Percentiles rank a stretch among this genome's conserved stretches.
Evolutionary conservation across 2,113 vertebrate genomes (phyloP).

Genomic region (Alexandromys fortis): DNA sequence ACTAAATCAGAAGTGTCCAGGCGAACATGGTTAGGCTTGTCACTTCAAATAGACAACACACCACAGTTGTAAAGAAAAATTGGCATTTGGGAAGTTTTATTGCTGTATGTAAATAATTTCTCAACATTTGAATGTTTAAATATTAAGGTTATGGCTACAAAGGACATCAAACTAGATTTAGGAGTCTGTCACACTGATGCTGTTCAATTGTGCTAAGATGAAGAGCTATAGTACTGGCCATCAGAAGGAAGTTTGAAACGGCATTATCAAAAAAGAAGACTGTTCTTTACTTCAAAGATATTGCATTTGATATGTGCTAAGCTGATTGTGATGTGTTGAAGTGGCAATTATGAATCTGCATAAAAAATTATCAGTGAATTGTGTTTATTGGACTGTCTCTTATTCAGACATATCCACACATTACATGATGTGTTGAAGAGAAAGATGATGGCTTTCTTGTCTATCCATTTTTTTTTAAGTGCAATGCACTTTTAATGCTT

Average conservation of each 20-base stretch:
- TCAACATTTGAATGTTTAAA: background rate
- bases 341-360: no score
- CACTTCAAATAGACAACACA: no score
- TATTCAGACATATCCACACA: background rate
- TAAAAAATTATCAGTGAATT: no score
- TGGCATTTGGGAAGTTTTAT: no score
- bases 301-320: no score
- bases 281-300: no score
- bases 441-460: background rate
- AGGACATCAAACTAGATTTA: background rate
- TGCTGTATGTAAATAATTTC: no score
- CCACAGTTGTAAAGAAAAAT: no score
- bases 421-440: background rate
- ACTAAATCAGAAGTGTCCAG: no score
- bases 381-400: no score
- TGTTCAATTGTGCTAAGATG: background rate
- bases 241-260: background rate
- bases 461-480: background rate
- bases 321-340: no score
- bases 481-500: background rate
- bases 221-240: background rate
- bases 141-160: background rate
- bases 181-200: background rate
- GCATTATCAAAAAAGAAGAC: background rate
- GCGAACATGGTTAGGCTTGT: no score